These are phyloP conservation scores for Toxostoma redivivum DNA, from an alignment of 2,113 vertebrate species.

Conservation along the genomic window DNA sequence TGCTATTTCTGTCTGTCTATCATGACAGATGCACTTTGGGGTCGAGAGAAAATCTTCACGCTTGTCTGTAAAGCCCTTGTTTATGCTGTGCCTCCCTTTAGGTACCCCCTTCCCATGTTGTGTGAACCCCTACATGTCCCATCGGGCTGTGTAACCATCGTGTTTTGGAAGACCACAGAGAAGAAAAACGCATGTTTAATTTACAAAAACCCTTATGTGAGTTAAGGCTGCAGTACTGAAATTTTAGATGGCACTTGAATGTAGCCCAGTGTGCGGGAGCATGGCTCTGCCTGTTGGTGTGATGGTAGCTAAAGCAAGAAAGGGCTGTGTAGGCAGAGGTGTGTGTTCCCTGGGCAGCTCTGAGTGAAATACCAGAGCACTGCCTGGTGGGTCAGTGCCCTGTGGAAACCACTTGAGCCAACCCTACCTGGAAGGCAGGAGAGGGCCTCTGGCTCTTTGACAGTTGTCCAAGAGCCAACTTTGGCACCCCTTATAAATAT, in stretches of 20 bases:
- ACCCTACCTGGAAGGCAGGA: background rate
- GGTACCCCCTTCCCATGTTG: background rate
- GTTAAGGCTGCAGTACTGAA: background rate
- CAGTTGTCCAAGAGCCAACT: background rate
- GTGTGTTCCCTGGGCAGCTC: accelerated
- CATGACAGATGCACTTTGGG: background rate
- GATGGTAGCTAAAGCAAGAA: background rate
- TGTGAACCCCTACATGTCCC: accelerated
- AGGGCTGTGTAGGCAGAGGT: background rate
- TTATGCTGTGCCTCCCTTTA: background rate
- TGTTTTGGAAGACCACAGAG: background rate
- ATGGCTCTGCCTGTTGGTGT: background rate
- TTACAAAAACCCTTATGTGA: background rate
- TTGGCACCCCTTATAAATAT: background rate
- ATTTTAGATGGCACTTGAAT: background rate
- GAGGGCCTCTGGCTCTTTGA: background rate
- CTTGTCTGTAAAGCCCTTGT: background rate
- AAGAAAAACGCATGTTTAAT: background rate
- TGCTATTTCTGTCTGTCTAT: background rate
- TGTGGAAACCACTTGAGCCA: background rate
- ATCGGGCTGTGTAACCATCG: accelerated
- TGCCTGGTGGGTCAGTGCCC: background rate
- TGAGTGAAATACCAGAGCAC: background rate
- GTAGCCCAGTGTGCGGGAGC: background rate
- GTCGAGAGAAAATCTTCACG: background rate